Conservation (phyloP, 1,140 invertebrate genomes). For the Hydropsyche tenuis region DNA sequence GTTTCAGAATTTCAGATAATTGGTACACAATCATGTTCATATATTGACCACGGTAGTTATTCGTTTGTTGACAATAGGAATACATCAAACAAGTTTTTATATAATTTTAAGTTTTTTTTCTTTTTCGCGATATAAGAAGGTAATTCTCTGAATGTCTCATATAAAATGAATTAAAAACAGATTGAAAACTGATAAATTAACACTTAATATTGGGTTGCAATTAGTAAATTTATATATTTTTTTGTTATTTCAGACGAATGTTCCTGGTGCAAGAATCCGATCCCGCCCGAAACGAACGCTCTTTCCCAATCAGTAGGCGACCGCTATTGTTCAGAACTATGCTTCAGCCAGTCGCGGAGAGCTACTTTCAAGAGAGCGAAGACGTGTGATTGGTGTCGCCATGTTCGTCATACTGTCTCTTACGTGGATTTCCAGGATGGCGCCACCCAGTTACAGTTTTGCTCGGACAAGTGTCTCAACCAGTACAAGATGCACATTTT, state of each 20-base stretch:
- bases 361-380: constrained; percentile 90
- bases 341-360: constrained; percentile 85
- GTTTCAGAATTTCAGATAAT: too few relatives aligned
- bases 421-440: constrained; percentile 89
- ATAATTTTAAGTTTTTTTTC: too few relatives aligned
- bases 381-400: constrained; percentile 93
- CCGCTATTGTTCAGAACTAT: constrained; percentile 84
- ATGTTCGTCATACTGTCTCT: constrained; percentile 88
- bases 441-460: constrained; percentile 80
- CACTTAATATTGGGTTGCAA: too few relatives aligned
- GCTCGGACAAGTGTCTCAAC: constrained; percentile 90
- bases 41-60: too few relatives aligned
- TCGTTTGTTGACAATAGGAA: too few relatives aligned
- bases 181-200: too few relatives aligned
- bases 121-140: too few relatives aligned
- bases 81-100: too few relatives aligned
- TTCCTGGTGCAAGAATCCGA: constrained; percentile 66
- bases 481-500: constrained; percentile 97
- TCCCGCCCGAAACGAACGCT: constrained; percentile 64
- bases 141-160: too few relatives aligned
- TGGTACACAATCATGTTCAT: too few relatives aligned
- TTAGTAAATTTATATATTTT: constrained; percentile 24
- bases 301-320: constrained; percentile 65
- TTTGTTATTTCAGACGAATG: constrained; percentile 60
- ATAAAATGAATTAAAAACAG: too few relatives aligned